These are phyloP conservation scores for Drosophila rhopaloa DNA, from an alignment of 1,140 invertebrate genomes.

Conservation along the genomic window DNA sequence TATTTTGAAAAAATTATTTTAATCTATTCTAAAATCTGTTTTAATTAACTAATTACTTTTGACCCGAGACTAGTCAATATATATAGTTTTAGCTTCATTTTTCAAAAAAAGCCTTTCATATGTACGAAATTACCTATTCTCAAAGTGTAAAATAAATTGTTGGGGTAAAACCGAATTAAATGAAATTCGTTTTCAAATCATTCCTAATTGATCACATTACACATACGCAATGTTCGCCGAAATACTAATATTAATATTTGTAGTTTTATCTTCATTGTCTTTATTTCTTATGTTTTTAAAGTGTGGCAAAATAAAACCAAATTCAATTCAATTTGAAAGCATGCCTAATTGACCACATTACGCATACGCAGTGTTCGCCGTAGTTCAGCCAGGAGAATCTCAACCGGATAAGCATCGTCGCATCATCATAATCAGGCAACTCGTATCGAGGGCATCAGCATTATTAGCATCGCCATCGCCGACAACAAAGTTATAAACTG, in stretches of 20 bases:
- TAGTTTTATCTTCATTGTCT: too few relatives aligned
- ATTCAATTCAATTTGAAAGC: conserved; percentile 13
- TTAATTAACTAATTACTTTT: too few relatives aligned
- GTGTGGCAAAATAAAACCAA: background rate
- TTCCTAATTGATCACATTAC: conserved; percentile 12
- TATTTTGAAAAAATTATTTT: too few relatives aligned
- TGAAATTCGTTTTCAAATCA: conserved; percentile 8
- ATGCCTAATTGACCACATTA: conserved; percentile 14
- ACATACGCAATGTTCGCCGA: conserved; percentile 32
- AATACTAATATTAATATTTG: background rate
- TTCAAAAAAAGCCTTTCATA: too few relatives aligned
- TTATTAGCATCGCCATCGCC: conserved; percentile 37
- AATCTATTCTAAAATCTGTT: too few relatives aligned
- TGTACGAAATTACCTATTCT: too few relatives aligned
- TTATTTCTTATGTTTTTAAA: too few relatives aligned
- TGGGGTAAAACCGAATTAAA: background rate
- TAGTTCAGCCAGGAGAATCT: background rate
- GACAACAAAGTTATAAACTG: conserved; percentile 60
- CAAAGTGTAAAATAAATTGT: background rate
- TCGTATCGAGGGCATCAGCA: conserved; percentile 21
- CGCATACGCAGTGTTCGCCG: conserved; percentile 33
- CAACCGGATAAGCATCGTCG: conserved; percentile 8
- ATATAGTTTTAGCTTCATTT: too few relatives aligned
- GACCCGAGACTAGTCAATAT: too few relatives aligned
- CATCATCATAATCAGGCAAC: conserved; percentile 25